Percentiles rank a stretch among this genome's conserved stretches.
Conservation (phyloP, 2,113 vertebrate species). For the Lepidothrix coronata region DNA sequence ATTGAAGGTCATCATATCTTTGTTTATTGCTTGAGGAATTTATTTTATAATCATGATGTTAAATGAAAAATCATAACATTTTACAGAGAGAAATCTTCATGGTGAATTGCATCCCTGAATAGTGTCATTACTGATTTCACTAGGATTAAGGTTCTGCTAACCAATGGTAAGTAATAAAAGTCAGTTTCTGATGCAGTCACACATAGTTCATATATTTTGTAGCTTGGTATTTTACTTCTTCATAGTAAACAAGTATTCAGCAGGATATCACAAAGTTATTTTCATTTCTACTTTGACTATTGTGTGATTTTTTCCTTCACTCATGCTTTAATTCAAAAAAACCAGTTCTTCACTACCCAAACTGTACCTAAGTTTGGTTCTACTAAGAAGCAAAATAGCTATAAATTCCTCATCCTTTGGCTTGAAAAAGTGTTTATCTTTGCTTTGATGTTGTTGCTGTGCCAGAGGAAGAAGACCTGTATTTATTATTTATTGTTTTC, state of each 20-base stretch:
- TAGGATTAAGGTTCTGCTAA: background rate
- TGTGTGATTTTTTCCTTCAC: background rate
- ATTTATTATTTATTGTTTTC: conserved; percentile 6
- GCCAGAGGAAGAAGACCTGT: background rate
- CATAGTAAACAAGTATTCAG: background rate
- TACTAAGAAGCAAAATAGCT: background rate
- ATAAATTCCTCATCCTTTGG: background rate
- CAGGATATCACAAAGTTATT: background rate
- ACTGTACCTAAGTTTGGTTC: background rate
- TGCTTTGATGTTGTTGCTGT: background rate
- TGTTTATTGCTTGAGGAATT: background rate
- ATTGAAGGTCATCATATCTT: background rate
- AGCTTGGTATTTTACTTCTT: background rate
- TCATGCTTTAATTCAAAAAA: background rate
- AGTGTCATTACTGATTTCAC: background rate
- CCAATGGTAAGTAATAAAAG: background rate
- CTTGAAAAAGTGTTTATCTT: background rate
- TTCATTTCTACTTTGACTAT: background rate
- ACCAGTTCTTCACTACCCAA: background rate
- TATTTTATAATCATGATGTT: background rate
- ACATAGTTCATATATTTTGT: background rate
- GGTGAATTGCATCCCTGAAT: background rate
- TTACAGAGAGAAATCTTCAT: background rate
- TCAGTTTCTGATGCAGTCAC: background rate
- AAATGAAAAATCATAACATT: background rate